Percentiles rank a stretch among this genome's conserved stretches.
phyloP scores from a whole-genome alignment of 2,797 vertebrate genomes.

The Aphelocoma californica region DNA sequence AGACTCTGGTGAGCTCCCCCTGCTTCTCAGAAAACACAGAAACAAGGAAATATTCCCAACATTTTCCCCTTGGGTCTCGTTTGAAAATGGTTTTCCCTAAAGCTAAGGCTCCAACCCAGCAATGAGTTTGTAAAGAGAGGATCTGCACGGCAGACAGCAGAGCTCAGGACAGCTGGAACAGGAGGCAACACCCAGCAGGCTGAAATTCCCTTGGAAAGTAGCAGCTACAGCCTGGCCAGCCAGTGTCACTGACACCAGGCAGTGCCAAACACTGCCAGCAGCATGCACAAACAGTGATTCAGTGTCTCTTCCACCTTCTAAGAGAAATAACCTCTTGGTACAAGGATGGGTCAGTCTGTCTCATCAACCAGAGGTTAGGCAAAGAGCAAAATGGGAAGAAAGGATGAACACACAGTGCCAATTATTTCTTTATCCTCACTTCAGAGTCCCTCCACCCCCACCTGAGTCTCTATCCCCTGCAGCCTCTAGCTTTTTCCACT shows the following conservation, averaged over 20 bases:
- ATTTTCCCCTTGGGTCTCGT: neutral
- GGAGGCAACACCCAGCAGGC: neutral
- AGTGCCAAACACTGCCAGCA: neutral
- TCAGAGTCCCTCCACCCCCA: neutral
- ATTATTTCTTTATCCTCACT: constrained; percentile 9
- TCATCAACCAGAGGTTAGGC: neutral
- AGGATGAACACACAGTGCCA: neutral
- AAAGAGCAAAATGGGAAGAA: neutral
- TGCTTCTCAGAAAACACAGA: neutral
- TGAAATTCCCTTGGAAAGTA: neutral
- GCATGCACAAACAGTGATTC: neutral
- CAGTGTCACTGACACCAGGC: neutral
- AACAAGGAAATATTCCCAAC: neutral
- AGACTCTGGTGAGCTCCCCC: neutral
- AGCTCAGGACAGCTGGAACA: neutral
- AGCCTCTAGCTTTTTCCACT: neutral
- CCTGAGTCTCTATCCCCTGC: neutral
- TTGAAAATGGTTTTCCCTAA: neutral
- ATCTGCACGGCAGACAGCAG: neutral
- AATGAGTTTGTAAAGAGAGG: neutral
- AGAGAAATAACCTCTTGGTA: neutral
- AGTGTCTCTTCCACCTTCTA: neutral
- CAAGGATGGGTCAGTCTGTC: neutral
- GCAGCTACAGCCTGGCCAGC: neutral
- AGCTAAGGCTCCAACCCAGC: neutral